Base-by-base conservation (phyloP, 2,113 vertebrate species). In the Hiodon tergisus region DNA sequence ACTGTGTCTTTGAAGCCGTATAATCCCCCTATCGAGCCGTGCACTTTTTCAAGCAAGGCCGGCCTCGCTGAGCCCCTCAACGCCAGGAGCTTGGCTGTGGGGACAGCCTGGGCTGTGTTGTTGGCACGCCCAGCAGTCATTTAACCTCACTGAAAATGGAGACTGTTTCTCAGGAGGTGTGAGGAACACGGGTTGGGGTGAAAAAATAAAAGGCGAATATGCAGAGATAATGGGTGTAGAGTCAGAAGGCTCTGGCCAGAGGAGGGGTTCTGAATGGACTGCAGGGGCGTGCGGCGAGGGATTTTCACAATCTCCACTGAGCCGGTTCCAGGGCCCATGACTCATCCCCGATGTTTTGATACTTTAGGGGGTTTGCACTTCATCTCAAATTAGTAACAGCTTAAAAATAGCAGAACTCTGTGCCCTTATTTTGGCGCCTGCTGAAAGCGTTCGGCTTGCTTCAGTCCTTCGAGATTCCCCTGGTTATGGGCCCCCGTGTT, bases 381-480 rank as follows among this genome's bases (percentile, higher is more conserved):
- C 50, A 31, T 76, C 67, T 62, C 11, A 69, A 10, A 69, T 69
- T 75, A 75, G 74, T 69, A 69, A 69, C 16, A 16, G 57, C 47
- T 62, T 76, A 54, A 76, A 69, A 61, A 62, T 70, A 76, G 10
- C 57, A 50, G n/a, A 47, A 68, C 57, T 69, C 5, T 50, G 13
- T 14, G 5, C 7, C 58, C 46, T 59, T 59, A 16, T 76, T 55
- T 46, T n/a, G 67, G 17, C 8, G 31, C 9, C 16, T 6, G 50
- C 48, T 48, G 66, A 57, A 6, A 31, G 31, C 31, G 31, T 31
- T 31, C 31, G 31, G 1, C 31, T 31, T 31, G 31, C 31, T 31
- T 31, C 31, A 31, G 31, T 31, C 31, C 31, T 1, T 1, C 31
- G 31, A 31, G 31, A 31, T 31, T 31, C 31, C 31, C 31, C 31